Percentiles rank a stretch among this genome's conserved stretches.
phyloP scores from a whole-genome alignment of 1,140 invertebrate genomes.

The Cydia amplana region DNA sequence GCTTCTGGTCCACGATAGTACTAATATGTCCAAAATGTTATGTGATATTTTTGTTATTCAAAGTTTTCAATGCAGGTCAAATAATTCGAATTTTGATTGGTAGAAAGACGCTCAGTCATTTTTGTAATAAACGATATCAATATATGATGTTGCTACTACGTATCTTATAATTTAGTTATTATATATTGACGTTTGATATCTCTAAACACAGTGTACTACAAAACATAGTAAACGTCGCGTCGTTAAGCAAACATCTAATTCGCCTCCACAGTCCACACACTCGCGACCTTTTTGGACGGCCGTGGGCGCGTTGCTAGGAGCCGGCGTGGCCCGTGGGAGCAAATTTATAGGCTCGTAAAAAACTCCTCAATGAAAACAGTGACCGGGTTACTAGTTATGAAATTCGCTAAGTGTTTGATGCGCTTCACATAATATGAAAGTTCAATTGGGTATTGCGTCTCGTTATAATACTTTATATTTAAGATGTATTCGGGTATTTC shows the following conservation, averaged over 20 bases:
- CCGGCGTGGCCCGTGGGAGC: conserved; percentile 46
- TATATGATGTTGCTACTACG: no score
- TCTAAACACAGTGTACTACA: background rate
- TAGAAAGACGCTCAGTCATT: no score
- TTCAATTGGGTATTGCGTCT: background rate
- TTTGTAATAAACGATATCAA: no score
- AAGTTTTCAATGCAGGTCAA: no score
- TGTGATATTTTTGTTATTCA: no score
- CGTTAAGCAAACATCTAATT: conserved; percentile 18
- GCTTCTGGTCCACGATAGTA: no score
- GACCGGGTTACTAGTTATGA: conserved; percentile 43
- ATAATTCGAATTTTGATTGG: no score
- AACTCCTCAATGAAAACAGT: conserved; percentile 49
- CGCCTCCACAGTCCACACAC: conserved; percentile 29
- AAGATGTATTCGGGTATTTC: no score
- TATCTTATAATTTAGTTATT: no score
- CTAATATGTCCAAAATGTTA: no score
- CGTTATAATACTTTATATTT: no score
- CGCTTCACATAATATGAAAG: conserved; percentile 24
- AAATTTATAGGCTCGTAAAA: conserved; percentile 58
- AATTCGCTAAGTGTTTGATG: conserved; percentile 33
- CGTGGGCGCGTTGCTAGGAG: conserved; percentile 47
- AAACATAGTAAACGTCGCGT: background rate
- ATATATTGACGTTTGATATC: no score
- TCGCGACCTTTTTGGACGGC: conserved; percentile 49